Evolutionary conservation across 1,140 invertebrate genomes (phyloP).

Genomic region (Drosophila ficusphila): DNA sequence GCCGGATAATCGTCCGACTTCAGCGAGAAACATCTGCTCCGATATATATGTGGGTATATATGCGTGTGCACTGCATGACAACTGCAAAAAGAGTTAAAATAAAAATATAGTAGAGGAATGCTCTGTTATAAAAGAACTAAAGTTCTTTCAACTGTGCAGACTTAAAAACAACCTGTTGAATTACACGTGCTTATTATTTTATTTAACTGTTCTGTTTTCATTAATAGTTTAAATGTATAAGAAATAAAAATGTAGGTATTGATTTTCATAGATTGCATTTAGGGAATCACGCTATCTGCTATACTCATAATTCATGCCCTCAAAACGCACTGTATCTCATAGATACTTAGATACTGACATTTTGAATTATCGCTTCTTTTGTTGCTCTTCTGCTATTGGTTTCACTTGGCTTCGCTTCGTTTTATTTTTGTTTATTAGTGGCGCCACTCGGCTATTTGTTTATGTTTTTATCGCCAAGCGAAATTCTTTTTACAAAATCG

Average conservation of each 20-base stretch:
- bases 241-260: too few relatives aligned
- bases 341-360: constrained; percentile 1
- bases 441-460: constrained; percentile 42
- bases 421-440: constrained; percentile 21
- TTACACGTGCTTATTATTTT: not conserved
- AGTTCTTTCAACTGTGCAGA: too few relatives aligned
- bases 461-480: constrained; percentile 35
- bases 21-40: constrained; percentile 31
- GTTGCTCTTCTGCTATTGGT: constrained; percentile 1
- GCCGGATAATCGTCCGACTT: constrained; percentile 26
- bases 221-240: not conserved
- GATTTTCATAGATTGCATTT: too few relatives aligned
- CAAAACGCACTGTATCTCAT: constrained; percentile 2
- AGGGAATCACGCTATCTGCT: too few relatives aligned
- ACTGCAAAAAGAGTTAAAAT: constrained; percentile 3
- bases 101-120: not conserved
- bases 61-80: constrained; percentile 3
- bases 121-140: not conserved
- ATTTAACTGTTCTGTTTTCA: too few relatives aligned
- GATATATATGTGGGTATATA: not conserved
- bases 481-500: constrained; percentile 44
- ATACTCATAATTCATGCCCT: constrained; percentile 3
- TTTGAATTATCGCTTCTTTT: constrained; percentile 8
- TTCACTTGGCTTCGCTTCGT: not conserved
- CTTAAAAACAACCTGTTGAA: too few relatives aligned